Conservation (phyloP, 23 tunicate genomes). For the Halocynthia roretzi region DNA sequence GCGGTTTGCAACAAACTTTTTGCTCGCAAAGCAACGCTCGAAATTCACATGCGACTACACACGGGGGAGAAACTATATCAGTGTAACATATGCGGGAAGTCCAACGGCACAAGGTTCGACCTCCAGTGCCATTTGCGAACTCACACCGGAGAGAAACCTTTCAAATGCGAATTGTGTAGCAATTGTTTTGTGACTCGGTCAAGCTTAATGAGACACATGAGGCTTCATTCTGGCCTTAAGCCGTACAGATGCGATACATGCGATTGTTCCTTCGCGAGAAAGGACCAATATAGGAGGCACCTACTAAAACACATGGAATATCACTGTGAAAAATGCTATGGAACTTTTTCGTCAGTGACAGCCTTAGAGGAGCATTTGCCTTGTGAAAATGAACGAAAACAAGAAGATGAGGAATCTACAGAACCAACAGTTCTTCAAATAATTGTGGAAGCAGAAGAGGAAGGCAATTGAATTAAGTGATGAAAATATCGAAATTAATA, state of each 20-base stretch:
- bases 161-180: constrained; percentile 2
- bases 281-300: constrained; percentile 20
- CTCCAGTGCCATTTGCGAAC: constrained; percentile 19
- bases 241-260: constrained; percentile 5
- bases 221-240: constrained; percentile 19
- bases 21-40: constrained; percentile 81
- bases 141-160: constrained; percentile 24
- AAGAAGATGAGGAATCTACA: no score
- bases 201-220: constrained; percentile 5
- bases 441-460: no score
- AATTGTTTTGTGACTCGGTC: neutral
- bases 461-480: no score
- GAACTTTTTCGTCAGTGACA: neutral
- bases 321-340: constrained; percentile 7
- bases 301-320: constrained; percentile 12
- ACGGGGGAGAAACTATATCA: constrained; percentile 4
- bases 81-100: constrained; percentile 15
- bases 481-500: no score
- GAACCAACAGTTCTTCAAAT: no score
- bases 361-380: no score
- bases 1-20: constrained; percentile 77
- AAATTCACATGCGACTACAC: constrained; percentile 79
- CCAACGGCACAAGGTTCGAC: constrained; percentile 13
- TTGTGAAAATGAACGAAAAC: no score
- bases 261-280: neutral